Evolutionary conservation across 2,797 vertebrate genomes (phyloP).

Genomic region (Agapornis canus): DNA sequence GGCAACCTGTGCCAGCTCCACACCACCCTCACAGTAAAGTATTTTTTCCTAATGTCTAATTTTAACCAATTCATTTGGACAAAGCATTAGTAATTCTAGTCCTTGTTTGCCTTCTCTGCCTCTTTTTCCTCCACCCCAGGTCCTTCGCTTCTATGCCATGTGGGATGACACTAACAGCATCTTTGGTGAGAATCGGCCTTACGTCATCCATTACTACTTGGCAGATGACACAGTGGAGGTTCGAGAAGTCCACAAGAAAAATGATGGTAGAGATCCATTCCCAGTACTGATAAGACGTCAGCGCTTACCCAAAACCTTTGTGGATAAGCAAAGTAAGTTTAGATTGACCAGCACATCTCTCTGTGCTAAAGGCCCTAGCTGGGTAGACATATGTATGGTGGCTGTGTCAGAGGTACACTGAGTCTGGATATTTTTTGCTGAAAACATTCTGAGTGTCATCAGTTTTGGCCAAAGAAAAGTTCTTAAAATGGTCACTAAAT

Average conservation of each 20-base stretch:
- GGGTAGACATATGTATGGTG: background rate
- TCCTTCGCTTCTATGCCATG: constrained; percentile 88
- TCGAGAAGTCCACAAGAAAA: constrained; percentile 83
- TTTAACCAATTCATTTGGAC: background rate
- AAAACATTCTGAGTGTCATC: background rate
- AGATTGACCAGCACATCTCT: background rate
- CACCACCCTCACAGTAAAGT: background rate
- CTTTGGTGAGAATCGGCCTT: constrained; percentile 78
- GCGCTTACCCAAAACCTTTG: constrained; percentile 82
- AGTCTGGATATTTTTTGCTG: background rate
- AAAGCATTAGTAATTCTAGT: background rate
- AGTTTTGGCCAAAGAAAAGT: background rate
- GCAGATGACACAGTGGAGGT: constrained; percentile 91
- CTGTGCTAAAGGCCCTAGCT: background rate
- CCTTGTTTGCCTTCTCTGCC: background rate
- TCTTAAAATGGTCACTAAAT: background rate
- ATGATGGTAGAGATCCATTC: constrained; percentile 87
- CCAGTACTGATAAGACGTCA: constrained; percentile 86
- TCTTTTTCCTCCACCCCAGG: constrained; percentile 71
- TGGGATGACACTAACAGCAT: constrained; percentile 82
- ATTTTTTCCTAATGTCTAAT: background rate
- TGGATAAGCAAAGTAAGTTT: constrained; percentile 68
- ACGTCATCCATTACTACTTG: constrained; percentile 89
- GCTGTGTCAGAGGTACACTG: background rate
- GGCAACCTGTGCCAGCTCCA: background rate